Base-by-base conservation (phyloP, 2,888 invertebrate genomes). In the Eupeodes latifasciatus region DNA sequence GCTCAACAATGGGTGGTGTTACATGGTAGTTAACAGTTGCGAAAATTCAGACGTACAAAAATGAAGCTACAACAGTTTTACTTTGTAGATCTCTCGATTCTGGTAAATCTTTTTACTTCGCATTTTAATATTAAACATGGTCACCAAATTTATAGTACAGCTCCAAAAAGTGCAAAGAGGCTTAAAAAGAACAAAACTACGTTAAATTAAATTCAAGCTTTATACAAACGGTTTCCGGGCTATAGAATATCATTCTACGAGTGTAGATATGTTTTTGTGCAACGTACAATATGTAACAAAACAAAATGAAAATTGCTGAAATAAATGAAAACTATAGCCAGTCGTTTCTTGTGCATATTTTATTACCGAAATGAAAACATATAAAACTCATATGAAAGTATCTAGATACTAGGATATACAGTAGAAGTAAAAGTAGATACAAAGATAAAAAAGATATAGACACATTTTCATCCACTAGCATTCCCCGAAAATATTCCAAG, bases 331-430 rank as follows among this genome's bases (percentile, higher is more conserved):
- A 34, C 74, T 66, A 72, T 71, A 51, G 71, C 51, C 64, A 16
- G 34, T 87, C 80, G 40, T 40, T 40, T 9, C 76, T 83, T 81
- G 72, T 83, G 87, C 66, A 86, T 86, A 81, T 81, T 76, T 88
- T 85, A 71, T 85, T 81, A 55, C 64, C 51, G 40, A 84, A 84
- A 81, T 84, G 88, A 88, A 88, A 85, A 88, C 81, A 85, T 85
- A 75, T 64, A 59, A 88, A 71, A 81, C 19, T 47, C 71, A 61
- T 36, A 57, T 19, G 19, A 27, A 2, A 27, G 27, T 34, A 19
- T 57, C 7, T 66, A 14, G 9, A 59, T 27, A 27, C 27, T n/a
- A 27, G 0, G 40, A 40, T 9, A 9, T 40, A 5, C 40, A 7
- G 6, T 40, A 5, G 40, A 7, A 5, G 6, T 36, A 44, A 49